phyloP scores from a whole-genome alignment of 2,113 vertebrate species.

The Myotis lucifugus region DNA sequence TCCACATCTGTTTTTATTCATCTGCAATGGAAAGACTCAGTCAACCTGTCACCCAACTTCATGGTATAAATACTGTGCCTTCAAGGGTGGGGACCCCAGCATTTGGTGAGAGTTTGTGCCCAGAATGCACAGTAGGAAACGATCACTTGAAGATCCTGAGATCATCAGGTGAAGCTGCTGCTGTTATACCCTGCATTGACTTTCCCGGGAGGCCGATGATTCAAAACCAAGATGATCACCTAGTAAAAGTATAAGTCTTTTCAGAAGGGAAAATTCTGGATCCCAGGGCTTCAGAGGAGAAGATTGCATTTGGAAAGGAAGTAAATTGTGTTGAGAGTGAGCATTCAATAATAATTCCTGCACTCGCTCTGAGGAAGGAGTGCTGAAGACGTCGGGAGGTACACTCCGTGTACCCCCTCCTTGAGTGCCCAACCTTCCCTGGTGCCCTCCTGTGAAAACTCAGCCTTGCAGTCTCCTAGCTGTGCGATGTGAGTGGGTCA shows the following conservation, averaged over 20 bases:
- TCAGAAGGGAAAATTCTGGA: conserved; percentile 1
- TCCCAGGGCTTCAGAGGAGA: background rate
- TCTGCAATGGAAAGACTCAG: background rate
- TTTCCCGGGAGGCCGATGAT: background rate
- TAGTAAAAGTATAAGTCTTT: background rate
- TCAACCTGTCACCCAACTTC: background rate
- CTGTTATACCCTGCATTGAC: background rate
- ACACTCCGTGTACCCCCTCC: rapidly evolving
- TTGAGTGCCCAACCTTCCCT: background rate
- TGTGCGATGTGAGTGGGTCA: background rate
- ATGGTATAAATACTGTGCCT: background rate
- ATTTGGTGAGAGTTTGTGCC: background rate
- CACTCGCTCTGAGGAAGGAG: background rate
- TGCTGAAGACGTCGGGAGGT: background rate
- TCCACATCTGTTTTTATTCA: background rate
- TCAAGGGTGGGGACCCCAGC: background rate
- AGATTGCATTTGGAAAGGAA: background rate
- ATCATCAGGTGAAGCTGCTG: background rate
- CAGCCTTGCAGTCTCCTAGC: background rate
- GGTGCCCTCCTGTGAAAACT: background rate
- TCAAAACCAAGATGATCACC: background rate
- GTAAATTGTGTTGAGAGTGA: background rate
- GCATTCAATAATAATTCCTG: background rate
- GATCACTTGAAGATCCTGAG: background rate
- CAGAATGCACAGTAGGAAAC: background rate